These are phyloP conservation scores for Charanyca ferruginea DNA, from an alignment of 2,888 invertebrate genomes.

Conservation along the genomic window DNA sequence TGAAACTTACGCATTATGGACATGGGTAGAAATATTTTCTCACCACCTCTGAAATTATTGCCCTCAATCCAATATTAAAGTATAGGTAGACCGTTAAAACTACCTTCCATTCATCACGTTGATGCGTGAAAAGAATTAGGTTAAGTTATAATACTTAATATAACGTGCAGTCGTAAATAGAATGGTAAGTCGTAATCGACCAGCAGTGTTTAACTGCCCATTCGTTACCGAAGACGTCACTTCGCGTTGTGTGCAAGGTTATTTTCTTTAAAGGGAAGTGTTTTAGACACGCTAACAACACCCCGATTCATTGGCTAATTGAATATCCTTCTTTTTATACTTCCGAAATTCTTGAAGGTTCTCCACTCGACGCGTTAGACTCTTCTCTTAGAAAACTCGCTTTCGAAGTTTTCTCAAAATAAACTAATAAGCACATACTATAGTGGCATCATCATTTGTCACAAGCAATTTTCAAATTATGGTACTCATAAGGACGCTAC, in stretches of 20 bases:
- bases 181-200: constrained; percentile 44
- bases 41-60: background rate
- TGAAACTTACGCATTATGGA: too few relatives aligned
- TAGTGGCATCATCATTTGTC: background rate
- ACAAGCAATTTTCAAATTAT: too few relatives aligned
- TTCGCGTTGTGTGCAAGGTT: constrained; percentile 25
- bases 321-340: constrained; percentile 22
- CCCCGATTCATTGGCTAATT: constrained; percentile 42
- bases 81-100: constrained; percentile 27
- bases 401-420: background rate
- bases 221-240: constrained; percentile 40
- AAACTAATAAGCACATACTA: background rate
- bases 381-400: too few relatives aligned
- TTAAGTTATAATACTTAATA: constrained; percentile 57
- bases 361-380: background rate
- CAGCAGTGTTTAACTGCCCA: constrained; percentile 38
- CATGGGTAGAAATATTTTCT: too few relatives aligned
- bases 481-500: too few relatives aligned
- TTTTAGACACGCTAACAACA: constrained; percentile 44
- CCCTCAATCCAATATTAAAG: constrained; percentile 25
- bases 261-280: constrained; percentile 48
- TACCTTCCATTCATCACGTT: constrained; percentile 27
- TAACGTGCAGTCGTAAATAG: constrained; percentile 45
- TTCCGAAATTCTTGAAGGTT: constrained; percentile 14
- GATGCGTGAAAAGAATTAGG: constrained; percentile 52